Percentiles rank a stretch among this genome's conserved stretches.
Conservation (phyloP, 2,797 vertebrate genomes). For the Kryptolebias ocellatus region DNA sequence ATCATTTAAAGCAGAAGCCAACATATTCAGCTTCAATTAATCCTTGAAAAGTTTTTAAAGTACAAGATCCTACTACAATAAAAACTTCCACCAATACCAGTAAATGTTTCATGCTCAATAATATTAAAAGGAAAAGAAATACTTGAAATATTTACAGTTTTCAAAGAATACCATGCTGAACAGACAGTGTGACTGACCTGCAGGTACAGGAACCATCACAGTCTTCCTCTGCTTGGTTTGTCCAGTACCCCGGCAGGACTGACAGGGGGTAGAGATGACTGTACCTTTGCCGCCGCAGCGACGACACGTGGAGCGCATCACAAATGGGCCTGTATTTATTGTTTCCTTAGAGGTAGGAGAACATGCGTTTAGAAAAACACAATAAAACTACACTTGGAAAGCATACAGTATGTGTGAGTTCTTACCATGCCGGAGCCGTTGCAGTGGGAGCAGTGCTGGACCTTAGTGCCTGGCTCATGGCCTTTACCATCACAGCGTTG, state of each 20-base stretch:
- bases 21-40: too few species aligned
- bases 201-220: conserved; percentile 93
- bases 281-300: conserved; percentile 91
- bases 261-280: conserved; percentile 87
- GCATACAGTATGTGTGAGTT: fast-evolving
- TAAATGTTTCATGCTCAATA: background rate
- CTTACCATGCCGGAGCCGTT: conserved; percentile 95
- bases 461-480: conserved; percentile 91
- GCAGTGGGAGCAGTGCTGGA: conserved; percentile 91
- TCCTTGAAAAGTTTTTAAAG: background rate
- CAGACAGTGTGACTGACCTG: conserved; percentile 82
- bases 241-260: conserved; percentile 87
- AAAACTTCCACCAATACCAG: too few species aligned
- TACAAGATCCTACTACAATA: too few species aligned
- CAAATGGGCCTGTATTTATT: conserved; percentile 94
- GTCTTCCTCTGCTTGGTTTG: conserved; percentile 93
- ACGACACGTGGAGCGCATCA: conserved; percentile 96
- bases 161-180: background rate
- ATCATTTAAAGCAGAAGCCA: background rate
- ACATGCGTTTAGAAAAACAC: background rate
- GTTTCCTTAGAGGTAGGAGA: conserved; percentile 85
- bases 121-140: background rate
- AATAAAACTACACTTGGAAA: background rate
- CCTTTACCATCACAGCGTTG: conserved; percentile 91
- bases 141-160: background rate